Evolutionary conservation across 92 coral and sea anemone species (phyloP).

Genomic region (Anthopleura xanthogrammica): DNA sequence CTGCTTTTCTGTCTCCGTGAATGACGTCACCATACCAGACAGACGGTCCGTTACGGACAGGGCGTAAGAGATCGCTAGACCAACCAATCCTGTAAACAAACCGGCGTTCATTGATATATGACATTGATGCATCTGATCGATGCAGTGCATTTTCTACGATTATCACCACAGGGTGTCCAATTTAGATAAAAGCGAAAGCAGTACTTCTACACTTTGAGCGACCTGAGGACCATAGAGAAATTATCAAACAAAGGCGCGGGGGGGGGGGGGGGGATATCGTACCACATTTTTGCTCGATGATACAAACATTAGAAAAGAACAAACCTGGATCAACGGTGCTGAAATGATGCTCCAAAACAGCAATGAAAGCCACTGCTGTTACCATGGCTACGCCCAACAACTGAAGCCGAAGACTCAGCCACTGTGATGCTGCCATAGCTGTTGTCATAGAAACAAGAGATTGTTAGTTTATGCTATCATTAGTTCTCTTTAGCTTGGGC

Average conservation of each 20-base stretch:
- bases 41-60: constrained; percentile 88
- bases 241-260: no score
- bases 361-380: constrained; percentile 92
- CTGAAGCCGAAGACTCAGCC: constrained; percentile 89
- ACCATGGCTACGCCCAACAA: constrained; percentile 99
- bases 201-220: no score
- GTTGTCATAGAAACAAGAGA: background rate
- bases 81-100: constrained; percentile 77
- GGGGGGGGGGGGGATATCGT: no score
- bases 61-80: constrained; percentile 96
- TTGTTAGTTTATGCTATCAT: background rate
- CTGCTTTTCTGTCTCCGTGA: constrained; percentile 98
- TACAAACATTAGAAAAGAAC: background rate
- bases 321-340: constrained; percentile 92
- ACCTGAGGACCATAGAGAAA: no score
- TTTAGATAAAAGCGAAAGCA: no score
- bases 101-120: background rate
- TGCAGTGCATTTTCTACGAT: background rate
- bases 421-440: constrained; percentile 95
- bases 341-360: constrained; percentile 94
- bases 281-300: no score
- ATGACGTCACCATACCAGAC: constrained; percentile 92
- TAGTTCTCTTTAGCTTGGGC: background rate
- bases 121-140: background rate
- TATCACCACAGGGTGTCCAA: no score